Evolutionary conservation across 2,888 invertebrate genomes (phyloP), one percentile per base, ranked within the genome.

Genomic region (Drosophila anceps): DNA sequence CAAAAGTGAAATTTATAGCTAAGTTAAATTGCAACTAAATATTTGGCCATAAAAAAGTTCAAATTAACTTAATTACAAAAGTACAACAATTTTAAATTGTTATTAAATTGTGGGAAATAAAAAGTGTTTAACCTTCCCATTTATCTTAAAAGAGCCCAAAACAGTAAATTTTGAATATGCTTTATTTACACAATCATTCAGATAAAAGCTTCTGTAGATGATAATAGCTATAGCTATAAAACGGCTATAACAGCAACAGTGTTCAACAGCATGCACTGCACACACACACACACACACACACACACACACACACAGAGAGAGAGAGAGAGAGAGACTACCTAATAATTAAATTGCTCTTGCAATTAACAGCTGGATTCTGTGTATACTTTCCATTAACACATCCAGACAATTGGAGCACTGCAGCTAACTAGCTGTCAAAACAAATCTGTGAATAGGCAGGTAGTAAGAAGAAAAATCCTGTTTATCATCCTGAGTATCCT

Each of bases 351-450:
- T 65, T 76, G 20, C 31, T 20, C 41, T 39, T 18, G 18, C 61
- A 73, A 73, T 76, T 76, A 78, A 29, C 79, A 78, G 50, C 61
- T 78, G 58, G 9, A 48, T 31, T 41, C 55, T 64, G 15, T 63
- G 41, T 55, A 18, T 50, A 31, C 60, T 27, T 70, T 50, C 10
- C 53, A 71, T 77, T 75, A 76, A 48, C 77, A 79, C 64, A 29
- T 54, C 15, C 12, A 24, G 46, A 18, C 61, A 63, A 73, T 63
- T 73, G 62, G 53, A 60, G 50, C 74, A 43, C 18, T 35, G 20
- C 15, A 50, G 8, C 31, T 72, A 53, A 33, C 13, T 55, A 39
- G 27, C 39, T 53, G 44, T 37, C 13, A 37, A 43, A 44, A 59
- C 20, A 61, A 20, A 53, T n/a, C 31, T 27, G 27, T 37, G n/a